Evolutionary conservation across 2,888 invertebrate genomes (phyloP).

Genomic region (Girardia tigrina): DNA sequence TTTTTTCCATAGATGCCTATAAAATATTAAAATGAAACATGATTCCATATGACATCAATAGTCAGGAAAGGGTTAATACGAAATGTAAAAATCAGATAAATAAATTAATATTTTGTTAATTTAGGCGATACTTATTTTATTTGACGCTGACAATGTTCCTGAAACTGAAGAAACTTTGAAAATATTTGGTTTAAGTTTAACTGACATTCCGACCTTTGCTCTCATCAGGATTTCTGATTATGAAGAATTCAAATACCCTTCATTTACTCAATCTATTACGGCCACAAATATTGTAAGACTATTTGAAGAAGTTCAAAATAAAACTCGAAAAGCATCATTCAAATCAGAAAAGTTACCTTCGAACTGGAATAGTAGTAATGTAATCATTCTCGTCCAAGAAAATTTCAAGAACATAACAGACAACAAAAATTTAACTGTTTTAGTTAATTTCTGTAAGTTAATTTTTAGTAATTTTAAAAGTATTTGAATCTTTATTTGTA

Average conservation of each 20-base stretch:
- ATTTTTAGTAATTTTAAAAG: too few species aligned
- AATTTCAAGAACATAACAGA: constrained; percentile 80
- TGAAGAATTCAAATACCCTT: constrained; percentile 86
- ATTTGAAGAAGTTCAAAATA: constrained; percentile 70
- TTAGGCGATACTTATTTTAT: background rate
- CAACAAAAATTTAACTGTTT: constrained; percentile 68
- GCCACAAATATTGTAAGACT: constrained; percentile 62
- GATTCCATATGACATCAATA: too few species aligned
- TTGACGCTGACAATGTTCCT: background rate
- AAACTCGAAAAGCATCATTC: constrained; percentile 74
- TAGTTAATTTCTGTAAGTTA: constrained; percentile 69
- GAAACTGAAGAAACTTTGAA: constrained; percentile 3
- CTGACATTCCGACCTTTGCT: background rate
- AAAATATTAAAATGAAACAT: too few species aligned
- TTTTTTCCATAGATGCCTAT: too few species aligned
- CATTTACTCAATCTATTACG: constrained; percentile 56
- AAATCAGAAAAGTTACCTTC: constrained; percentile 75
- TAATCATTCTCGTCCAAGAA: constrained; percentile 71
- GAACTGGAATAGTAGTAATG: constrained; percentile 82
- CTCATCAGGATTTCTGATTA: background rate
- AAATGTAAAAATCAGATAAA: too few species aligned
- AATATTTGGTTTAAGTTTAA: background rate
- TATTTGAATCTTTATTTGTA: too few species aligned
- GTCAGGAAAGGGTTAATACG: too few species aligned
- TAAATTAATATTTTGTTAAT: too few species aligned